Base-by-base conservation (phyloP, 2,888 invertebrate species). In the Athripsodes cinereus region DNA sequence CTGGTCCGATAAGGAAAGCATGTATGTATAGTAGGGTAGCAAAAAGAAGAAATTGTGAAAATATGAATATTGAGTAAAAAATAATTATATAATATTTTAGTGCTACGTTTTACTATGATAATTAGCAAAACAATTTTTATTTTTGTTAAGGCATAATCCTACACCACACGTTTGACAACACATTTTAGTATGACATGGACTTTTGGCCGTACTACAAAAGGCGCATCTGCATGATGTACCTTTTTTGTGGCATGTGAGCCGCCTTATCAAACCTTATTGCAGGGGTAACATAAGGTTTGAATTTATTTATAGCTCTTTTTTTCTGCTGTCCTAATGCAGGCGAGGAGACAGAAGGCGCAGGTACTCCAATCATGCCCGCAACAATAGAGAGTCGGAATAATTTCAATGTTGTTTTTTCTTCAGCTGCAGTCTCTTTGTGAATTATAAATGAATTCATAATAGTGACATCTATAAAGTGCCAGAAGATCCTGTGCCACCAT, bases 401-500 rank as follows among this genome's bases (percentile, higher is more conserved):
- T 56, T 64, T 64, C 51, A 64, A 22, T 40, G 31, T 58, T 34
- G 60, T 44, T 6, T 47, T 55, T 11, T 34, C 52, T 40, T 21
- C 31, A 21, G 31, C 6, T 34, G 31, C 35, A 16, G 46, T 53
- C 31, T 31, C 31, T 31, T 31, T 34, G 61, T 60, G 48, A 57
- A 61, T 67, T 67, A 68, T 59, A 19, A 58, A 50, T n/a, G 66
- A 59, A 62, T 68, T 66, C 10, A 68, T 34, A n/a, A n/a, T n/a
- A n/a, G n/a, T n/a, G n/a, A n/a, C n/a, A n/a, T n/a, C n/a, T n/a
- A n/a, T n/a, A 53, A 69, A 66, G 60, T 67, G 64, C 57, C 63
- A 68, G 50, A 67, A 65, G 10, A 69, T 61, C 20, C 65, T 46
- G 54, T 65, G 66, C 65, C 68, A 69, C 68, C 68, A 69, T 65